Base-by-base conservation (phyloP, 2,797 vertebrate species). In the Rhinichthys osculus region DNA sequence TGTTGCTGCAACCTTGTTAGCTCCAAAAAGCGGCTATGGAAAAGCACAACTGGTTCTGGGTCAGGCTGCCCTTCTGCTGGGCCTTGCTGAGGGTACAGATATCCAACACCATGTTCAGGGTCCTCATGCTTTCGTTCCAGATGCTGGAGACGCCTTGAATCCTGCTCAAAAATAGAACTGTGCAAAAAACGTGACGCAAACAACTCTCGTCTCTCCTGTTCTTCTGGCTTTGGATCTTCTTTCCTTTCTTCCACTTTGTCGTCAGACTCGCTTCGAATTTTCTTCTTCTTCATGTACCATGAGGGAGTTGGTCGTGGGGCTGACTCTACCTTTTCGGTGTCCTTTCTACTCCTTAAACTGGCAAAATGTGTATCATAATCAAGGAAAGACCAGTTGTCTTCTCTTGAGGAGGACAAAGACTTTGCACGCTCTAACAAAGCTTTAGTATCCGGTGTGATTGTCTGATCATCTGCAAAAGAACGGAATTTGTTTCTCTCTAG, bases 241-340 rank as follows among this genome's bases (percentile, higher is more conserved):
- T 99, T 99, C 85, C 98, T 95, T 87, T 99, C 98, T 47, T 98
- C 98, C 86, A 97, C 91, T 92, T 99, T 99, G 54, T 98, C 98
- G 91, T 98, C 98, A 0, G 98, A 97, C 89, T 98, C 98, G 0
- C 96, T 98, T 88, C 97, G 93, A 84, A 96, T 98, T 93, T 99
- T 99, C 91, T 99, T 99, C 95, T 98, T 99, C 92, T 98, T 99
- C 96, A 98, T 97, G 89, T 99, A 99, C 98, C 98, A 99, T 2
- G 97, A 97, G 0, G 98, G 97, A 87, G 97, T 99, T 11, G 98
- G 98, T 86, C 97, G 95, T 1, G 98, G 98, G 64, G 98, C 94
- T 0, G 96, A 95, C 91, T 98, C 98, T 9, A 99, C 97, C 89
- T 99, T 99, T 87, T 99, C 98, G 66, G 97, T 98, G 92, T 99